Conservation (phyloP, 2,113 vertebrate genomes). For the Cacatua alba region DNA sequence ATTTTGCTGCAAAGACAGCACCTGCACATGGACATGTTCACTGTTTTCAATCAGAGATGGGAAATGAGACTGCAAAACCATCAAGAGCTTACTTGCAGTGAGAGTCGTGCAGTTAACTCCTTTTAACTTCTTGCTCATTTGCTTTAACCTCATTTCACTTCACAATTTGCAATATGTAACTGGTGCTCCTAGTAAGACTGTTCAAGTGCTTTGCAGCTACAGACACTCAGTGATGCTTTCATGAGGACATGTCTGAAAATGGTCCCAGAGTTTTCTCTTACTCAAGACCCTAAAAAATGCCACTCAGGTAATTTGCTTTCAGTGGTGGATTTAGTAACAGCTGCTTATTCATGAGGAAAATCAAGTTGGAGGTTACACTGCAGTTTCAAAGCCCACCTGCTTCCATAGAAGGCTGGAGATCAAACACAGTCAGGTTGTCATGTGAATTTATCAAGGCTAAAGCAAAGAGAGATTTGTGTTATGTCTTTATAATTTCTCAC, state of each 20-base stretch:
- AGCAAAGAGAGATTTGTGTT: background rate
- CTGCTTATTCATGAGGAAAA: background rate
- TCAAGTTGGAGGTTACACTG: background rate
- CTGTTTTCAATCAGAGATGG: background rate
- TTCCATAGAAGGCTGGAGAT: background rate
- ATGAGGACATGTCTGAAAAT: background rate
- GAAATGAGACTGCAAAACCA: background rate
- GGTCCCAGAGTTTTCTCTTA: background rate
- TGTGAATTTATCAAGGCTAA: background rate
- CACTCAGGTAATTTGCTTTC: background rate
- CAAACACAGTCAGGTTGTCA: background rate
- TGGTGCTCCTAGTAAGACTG: background rate
- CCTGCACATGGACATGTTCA: fast-evolving
- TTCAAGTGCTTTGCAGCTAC: background rate
- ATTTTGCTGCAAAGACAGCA: background rate
- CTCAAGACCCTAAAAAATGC: background rate
- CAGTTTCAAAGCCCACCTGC: background rate
- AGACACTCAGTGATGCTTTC: background rate
- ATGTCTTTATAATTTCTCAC: background rate
- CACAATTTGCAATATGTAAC: background rate
- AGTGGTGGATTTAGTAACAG: background rate
- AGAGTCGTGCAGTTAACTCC: background rate
- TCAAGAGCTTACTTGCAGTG: background rate
- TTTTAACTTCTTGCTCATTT: background rate
- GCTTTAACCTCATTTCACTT: background rate